Evolutionary conservation across 2,888 invertebrate genomes (phyloP).

Genomic region (Lucinisca nassula): DNA sequence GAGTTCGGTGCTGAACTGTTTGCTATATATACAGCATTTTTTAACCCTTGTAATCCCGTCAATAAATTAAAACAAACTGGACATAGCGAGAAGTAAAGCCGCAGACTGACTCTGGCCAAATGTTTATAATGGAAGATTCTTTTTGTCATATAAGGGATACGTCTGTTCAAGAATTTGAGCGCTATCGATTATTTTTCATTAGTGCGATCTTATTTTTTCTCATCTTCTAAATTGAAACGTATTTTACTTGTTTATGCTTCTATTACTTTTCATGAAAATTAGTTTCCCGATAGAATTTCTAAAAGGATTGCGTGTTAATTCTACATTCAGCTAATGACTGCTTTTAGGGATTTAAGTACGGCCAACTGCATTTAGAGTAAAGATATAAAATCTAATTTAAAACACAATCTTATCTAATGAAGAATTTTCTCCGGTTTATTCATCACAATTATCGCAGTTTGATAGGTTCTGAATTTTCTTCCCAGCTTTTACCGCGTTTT

Average conservation of each 20-base stretch:
- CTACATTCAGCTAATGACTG: background rate
- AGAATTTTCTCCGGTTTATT: background rate
- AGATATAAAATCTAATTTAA: slow-evolving; percentile 11
- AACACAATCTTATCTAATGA: background rate
- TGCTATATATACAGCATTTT: no score
- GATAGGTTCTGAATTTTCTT: background rate
- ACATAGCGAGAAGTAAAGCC: no score
- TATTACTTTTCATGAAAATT: background rate
- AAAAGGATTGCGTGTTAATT: background rate
- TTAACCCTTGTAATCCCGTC: no score
- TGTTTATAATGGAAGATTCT: no score
- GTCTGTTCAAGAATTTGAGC: no score
- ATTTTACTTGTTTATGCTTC: background rate
- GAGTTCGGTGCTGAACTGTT: no score
- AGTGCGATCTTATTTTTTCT: background rate
- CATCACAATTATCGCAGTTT: slow-evolving; percentile 7
- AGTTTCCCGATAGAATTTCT: background rate
- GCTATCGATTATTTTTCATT: background rate
- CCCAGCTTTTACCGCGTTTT: background rate
- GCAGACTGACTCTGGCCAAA: no score
- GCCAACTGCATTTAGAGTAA: background rate
- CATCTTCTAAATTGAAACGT: background rate
- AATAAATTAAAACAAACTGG: no score
- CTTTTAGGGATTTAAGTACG: background rate
- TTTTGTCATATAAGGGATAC: no score